Base-by-base conservation (phyloP, 2,797 vertebrate genomes). In the Ctenopoma kingsleyae region DNA sequence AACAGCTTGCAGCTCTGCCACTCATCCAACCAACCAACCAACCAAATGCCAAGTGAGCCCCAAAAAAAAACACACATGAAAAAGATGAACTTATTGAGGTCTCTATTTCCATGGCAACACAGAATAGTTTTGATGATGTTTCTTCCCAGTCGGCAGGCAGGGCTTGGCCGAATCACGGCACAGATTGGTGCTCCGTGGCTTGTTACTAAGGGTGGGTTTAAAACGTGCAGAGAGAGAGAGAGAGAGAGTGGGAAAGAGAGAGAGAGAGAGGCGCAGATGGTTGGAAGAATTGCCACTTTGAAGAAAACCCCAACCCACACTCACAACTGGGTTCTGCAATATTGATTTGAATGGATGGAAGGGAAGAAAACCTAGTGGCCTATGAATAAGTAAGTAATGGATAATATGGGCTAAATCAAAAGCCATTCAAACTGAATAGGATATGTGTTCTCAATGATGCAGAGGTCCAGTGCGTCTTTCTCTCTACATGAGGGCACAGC, bases 41-140 rank as follows among this genome's bases (percentile, higher is more conserved):
- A 85, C 65, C 82, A 85, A 89, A 92, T 83, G 89, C 85, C 91
- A 91, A 89, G 86, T 71, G 75, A 86, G 67, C 85, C 64, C 74
- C 5, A 52, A 57, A 68, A 87, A 90, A 85, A 76, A 35, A 49
- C 49, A 78, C 81, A 87, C 89, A 90, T 85, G 83, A 91, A 93
- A 92, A 90, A 92, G 89, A 94, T 88, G 69, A 94, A 94, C 91
- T 95, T 95, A 93, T 93, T 92, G 93, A 94, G 92, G 91, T 92
- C 89, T 93, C 88, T 88, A 94, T 95, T 92, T 92, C 93, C 93
- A 95, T 95, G 92, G 94, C 90, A 95, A 95, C 93, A 90, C 86
- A 89, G 92, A 92, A 93, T 91, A 94, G 91, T 94, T 94, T 93
- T 93, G 92, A 94, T 94, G 94, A 92, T 93, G 93, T 90, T 93